These are phyloP conservation scores for Phyllotreta striolata DNA, from an alignment of 2,888 invertebrate genomes.

Conservation along the genomic window DNA sequence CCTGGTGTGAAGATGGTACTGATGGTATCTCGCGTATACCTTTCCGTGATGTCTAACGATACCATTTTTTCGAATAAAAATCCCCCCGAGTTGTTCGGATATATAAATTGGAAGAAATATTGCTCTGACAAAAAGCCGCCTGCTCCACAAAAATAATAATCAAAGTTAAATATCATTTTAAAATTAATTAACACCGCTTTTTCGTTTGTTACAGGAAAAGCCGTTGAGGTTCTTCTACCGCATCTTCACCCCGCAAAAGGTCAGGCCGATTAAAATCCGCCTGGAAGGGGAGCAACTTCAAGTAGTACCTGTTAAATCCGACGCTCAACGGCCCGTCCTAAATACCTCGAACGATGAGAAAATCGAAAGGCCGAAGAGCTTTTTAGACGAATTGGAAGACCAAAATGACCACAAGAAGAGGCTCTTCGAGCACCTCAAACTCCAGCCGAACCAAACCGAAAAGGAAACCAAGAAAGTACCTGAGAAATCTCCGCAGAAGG, in stretches of 20 bases:
- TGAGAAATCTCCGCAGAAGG: constrained; percentile 47
- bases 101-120: no score
- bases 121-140: no score
- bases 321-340: no score
- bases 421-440: constrained; percentile 56
- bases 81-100: no score
- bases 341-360: constrained; percentile 8
- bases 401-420: constrained; percentile 52
- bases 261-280: constrained; percentile 59
- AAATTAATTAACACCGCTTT: constrained; percentile 7
- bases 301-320: constrained; percentile 53
- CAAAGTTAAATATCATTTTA: background rate
- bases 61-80: no score
- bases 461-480: constrained; percentile 46
- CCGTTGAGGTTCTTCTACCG: constrained; percentile 73
- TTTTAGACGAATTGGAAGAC: constrained; percentile 46
- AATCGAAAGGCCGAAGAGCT: constrained; percentile 22
- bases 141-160: background rate
- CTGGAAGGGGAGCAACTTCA: constrained; percentile 58
- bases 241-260: constrained; percentile 62
- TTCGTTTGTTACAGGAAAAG: constrained; percentile 62
- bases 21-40: no score
- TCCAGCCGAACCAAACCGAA: constrained; percentile 54
- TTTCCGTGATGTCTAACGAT: no score
- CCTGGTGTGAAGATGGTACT: no score